Evolutionary conservation across 2,888 invertebrate species (phyloP), one percentile per base, ranked within the genome.

Genomic region (Pollenia griseotomentosa): DNA sequence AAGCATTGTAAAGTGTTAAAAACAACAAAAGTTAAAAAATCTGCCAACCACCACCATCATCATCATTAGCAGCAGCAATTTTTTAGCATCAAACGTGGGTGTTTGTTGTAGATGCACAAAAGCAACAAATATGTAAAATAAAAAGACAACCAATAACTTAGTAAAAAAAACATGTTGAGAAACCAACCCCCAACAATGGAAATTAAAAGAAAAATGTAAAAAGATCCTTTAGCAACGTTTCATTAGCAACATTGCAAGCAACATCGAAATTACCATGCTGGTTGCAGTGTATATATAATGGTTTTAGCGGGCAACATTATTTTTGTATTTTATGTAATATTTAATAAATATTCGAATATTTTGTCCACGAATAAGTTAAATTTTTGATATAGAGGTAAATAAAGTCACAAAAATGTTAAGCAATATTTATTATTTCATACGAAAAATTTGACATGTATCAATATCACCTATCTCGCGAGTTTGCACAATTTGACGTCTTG

Each of bases 1-100:
- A 86, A 74, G 63, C 63, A 84, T 55, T 89, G 90, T 87, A 89
- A 89, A 89, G 89, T 89, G 90, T 89, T 89, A 79, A 79, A 73
- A 83, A 55, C 83, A 83, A 83, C 83, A 83, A 83, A 89, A 90
- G 88, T 89, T 88, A 85, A 88, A 89, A 88, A 86, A 75, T 74
- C 88, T 74, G 73, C 80, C 85, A 86, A 77, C 79, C 55, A 80
- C 86, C 80, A 81, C 71, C 75, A 77, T 14, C 83, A 66, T 65
- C 81, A 65, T 66, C 82, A 77, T 51, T 48, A 71, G 9, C 57
- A 53, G n/a, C 55, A 66, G 70, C 46, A 68, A 44, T 23, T 46
- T 11, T 65, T 66, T 46, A 80, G 71, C 74, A 85, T 65, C 77
- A 55, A 73, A 78, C 74, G 88, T 85, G 85, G 83, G 84, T 85